These are phyloP conservation scores for Pelosia muscerda DNA, from an alignment of 2,888 invertebrate genomes.

Conservation along the genomic window DNA sequence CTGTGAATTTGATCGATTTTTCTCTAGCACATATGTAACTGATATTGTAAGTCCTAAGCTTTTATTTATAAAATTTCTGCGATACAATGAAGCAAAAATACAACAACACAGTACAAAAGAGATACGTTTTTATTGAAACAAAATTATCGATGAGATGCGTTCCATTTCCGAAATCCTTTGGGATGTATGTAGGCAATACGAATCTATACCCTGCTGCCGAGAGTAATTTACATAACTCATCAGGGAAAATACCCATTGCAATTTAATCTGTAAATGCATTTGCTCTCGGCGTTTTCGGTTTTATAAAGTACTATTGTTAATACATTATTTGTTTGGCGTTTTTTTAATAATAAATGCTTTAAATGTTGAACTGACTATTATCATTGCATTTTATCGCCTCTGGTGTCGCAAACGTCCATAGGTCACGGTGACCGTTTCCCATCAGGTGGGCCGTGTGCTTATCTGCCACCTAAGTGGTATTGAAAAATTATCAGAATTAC, in stretches of 20 bases:
- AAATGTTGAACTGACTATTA: not conserved
- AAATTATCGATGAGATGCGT: constrained; percentile 34
- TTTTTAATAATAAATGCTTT: constrained; percentile 16
- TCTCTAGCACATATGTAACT: not conserved
- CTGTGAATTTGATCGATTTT: not conserved
- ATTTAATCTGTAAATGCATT: constrained; percentile 82
- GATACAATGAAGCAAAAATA: not conserved
- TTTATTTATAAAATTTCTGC: not conserved
- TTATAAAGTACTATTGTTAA: constrained; percentile 72
- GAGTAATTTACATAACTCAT: constrained; percentile 60
- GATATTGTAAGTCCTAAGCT: not conserved
- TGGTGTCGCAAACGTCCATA: too few relatives aligned
- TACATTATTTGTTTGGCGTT: constrained; percentile 38
- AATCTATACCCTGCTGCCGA: constrained; percentile 53
- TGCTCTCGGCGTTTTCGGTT: constrained; percentile 64
- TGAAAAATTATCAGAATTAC: too few relatives aligned
- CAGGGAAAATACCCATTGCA: constrained; percentile 64
- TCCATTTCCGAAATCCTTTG: constrained; percentile 51
- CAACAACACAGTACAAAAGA: not conserved
- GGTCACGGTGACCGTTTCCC: too few relatives aligned
- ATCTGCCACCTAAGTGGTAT: too few relatives aligned
- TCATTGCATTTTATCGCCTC: too few relatives aligned
- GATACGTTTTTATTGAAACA: not conserved
- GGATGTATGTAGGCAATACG: constrained; percentile 48
- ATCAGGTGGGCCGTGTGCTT: too few relatives aligned